These are phyloP conservation scores for Peromyscus melanophrys DNA, from an alignment of 2,797 vertebrate genomes.

Conservation along the genomic window DNA sequence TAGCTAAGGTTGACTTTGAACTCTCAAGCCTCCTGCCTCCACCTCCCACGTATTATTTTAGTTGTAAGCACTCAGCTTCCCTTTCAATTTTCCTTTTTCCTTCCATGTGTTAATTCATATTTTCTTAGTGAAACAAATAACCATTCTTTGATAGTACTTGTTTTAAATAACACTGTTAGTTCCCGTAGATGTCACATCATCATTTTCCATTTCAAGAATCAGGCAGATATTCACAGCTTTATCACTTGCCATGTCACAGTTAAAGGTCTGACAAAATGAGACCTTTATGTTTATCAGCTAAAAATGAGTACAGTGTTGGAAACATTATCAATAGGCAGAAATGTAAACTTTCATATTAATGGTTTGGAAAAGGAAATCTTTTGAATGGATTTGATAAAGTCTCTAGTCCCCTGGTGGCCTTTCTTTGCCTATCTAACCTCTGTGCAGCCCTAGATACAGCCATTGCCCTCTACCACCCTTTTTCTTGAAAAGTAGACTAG, in stretches of 20 bases:
- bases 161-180: conserved; percentile 51
- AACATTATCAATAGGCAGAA: conserved; percentile 62
- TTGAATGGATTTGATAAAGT: conserved; percentile 26
- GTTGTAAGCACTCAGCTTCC: not conserved
- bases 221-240: conserved; percentile 36
- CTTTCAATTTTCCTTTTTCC: conserved; percentile 56
- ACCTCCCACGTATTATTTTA: not conserved
- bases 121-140: conserved; percentile 63
- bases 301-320: conserved; percentile 61
- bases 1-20: not conserved
- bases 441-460: not conserved
- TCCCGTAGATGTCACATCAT: conserved; percentile 59
- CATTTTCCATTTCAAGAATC: conserved; percentile 68
- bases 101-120: conserved; percentile 9
- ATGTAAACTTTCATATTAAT: conserved; percentile 68
- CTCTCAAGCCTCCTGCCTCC: not conserved
- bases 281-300: conserved; percentile 68
- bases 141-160: conserved; percentile 57
- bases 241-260: conserved; percentile 64
- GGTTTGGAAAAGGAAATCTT: conserved; percentile 37
- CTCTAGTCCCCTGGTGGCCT: not conserved
- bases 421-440: conserved; percentile 24
- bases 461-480: not conserved
- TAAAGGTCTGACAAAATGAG: conserved; percentile 74
- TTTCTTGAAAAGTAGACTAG: conserved; percentile 23